A percentile compares a stretch with the other conserved stretches of the same genome.
phyloP scores from a whole-genome alignment of 1,140 invertebrate genomes.

The Wiebesia pumilae region DNA sequence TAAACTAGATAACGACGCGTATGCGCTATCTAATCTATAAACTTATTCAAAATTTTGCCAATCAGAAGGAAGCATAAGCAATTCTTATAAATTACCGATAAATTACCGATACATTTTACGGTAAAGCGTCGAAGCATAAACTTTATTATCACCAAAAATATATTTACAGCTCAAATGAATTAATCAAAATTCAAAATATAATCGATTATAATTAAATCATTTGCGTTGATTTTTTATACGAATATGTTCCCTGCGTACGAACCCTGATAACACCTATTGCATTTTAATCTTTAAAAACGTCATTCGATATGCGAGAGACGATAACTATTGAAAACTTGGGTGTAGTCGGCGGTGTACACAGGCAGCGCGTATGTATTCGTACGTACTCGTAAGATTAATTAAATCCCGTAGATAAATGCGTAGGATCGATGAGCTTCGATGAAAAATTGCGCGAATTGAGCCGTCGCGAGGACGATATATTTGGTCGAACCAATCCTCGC shows the following conservation, averaged over 20 bases:
- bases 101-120: no score
- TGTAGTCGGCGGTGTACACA: background rate
- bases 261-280: background rate
- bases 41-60: background rate
- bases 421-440: background rate
- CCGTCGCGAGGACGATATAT: background rate
- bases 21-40: background rate
- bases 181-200: no score
- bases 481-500: background rate
- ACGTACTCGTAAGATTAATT: background rate
- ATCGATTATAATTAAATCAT: no score
- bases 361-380: no score
- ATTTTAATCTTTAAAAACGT: constrained; percentile 14
- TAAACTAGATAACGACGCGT: background rate
- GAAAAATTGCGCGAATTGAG: background rate
- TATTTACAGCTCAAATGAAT: no score
- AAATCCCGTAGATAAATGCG: background rate
- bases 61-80: background rate
- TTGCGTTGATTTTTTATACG: background rate
- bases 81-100: no score
- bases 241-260: background rate
- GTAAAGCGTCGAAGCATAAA: no score
- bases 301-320: background rate
- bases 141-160: no score
- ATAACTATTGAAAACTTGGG: background rate